Percentiles rank a stretch among this genome's conserved stretches.
phyloP scores from a whole-genome alignment of 1,140 invertebrate species.

The Hyphantria cunea region DNA sequence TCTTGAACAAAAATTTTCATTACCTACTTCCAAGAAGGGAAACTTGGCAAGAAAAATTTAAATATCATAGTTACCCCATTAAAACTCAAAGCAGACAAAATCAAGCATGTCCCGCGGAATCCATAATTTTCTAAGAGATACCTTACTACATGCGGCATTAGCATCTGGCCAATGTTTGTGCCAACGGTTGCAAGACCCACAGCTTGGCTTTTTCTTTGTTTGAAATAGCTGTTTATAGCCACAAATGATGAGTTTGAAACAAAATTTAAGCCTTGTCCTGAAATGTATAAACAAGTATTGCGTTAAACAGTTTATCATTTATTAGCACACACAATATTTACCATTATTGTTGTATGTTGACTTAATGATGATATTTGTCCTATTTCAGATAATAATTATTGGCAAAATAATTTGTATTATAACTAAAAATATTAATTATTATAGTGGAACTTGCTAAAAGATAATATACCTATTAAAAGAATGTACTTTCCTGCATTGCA shows the following conservation, averaged over 20 bases:
- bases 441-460: too few species aligned
- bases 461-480: too few species aligned
- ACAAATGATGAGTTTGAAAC: constrained; percentile 86
- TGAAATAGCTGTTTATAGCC: constrained; percentile 88
- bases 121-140: constrained; percentile 83
- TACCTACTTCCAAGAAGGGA: too few species aligned
- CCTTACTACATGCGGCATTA: constrained; percentile 87
- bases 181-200: constrained; percentile 87
- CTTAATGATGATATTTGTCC: too few species aligned
- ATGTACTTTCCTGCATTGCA: too few species aligned
- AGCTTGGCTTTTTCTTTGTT: constrained; percentile 84
- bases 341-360: too few species aligned
- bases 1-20: neutral
- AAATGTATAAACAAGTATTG: constrained; percentile 44
- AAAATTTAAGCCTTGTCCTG: constrained; percentile 85
- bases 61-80: constrained; percentile 82
- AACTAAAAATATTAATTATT: too few species aligned
- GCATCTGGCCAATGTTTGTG: constrained; percentile 87
- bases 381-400: too few species aligned
- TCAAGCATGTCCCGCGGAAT: constrained; percentile 82
- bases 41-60: neutral
- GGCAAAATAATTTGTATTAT: too few species aligned
- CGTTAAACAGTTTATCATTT: too few species aligned
- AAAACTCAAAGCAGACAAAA: constrained; percentile 84
- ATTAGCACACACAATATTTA: too few species aligned